These are phyloP conservation scores for Perognathus longimembris DNA, from an alignment of 2,113 vertebrate species.

Conservation along the genomic window DNA sequence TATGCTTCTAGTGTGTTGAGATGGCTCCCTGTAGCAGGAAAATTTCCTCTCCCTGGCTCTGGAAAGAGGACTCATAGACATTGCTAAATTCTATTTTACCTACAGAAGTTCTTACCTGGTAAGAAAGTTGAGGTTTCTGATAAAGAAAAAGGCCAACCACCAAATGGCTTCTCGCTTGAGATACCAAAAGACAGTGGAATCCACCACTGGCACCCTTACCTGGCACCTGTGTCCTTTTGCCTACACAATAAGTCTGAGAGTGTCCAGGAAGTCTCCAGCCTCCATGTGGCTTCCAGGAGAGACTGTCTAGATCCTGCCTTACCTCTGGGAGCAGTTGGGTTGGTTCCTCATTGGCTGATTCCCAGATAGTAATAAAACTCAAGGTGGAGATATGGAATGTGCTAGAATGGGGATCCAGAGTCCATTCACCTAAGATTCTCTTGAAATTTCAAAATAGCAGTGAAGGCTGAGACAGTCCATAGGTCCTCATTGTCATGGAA, in stretches of 20 bases:
- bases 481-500: background rate
- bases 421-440: background rate
- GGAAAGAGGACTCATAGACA: no score
- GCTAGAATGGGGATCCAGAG: no score
- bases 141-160: no score
- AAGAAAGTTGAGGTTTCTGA: no score
- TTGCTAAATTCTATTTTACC: no score
- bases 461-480: background rate
- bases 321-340: background rate
- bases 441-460: background rate
- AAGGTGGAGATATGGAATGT: no score
- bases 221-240: background rate
- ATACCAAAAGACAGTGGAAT: rapidly evolving
- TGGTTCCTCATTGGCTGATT: background rate
- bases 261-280: background rate
- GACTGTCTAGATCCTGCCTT: background rate
- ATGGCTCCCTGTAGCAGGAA: no score
- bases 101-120: no score
- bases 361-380: background rate
- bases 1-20: no score
- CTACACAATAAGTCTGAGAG: background rate
- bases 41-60: no score
- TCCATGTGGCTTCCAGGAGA: background rate
- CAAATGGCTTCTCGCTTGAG: background rate
- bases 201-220: background rate